Base-by-base conservation (phyloP, 1,140 invertebrate genomes). In the Heliothis subflexa region DNA sequence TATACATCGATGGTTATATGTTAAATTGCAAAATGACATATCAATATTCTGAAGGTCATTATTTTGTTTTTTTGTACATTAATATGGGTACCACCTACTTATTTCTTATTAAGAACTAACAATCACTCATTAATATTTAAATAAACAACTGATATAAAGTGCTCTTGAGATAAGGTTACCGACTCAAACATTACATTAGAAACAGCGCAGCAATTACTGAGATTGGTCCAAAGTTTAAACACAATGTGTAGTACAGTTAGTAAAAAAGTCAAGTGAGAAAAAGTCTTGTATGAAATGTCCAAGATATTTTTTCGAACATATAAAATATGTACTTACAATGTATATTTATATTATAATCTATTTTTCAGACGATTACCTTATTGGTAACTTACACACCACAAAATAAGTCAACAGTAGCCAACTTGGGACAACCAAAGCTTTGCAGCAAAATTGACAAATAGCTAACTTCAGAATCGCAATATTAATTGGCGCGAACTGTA, bases 91-190 rank as follows among this genome's bases (percentile, higher is more conserved):
- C 10, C 45, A 18, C 9, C 25, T 14, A 21, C 49, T 68, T 47
- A 49, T 47, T 40, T 40, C 0, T 40, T 13, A 52, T 14, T 5
- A n/a, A 14, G 12, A n/a, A 16, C 13, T 57, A 57, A 57, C 18
- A 57, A 21, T 5, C 33, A 40, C 13, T 52, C 18, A 52, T 70
- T 25, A 13, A 16, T 28, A 28, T 50, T 50, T 70, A n/a, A 52
- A 70, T 28, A 70, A 68, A 50, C 64, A 70, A 11, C 47, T 70
- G 11, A 4, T 52, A 28, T 5, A 50, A 49, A 70, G 45, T 62
- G 18, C 18, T 70, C 13, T 70, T 70, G 66, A 70, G 25, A 13
- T 25, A 52, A 70, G 66, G 66, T 70, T 25, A 70, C 33, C 33
- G 4, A 40, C 33, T 40, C 33, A 40, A 40, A 11, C 28, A 7